A percentile compares a stretch with the other conserved stretches of the same genome.
These are phyloP conservation scores for Drosophila gaucha DNA, from an alignment of 2,888 invertebrate genomes.

Conservation along the genomic window DNA sequence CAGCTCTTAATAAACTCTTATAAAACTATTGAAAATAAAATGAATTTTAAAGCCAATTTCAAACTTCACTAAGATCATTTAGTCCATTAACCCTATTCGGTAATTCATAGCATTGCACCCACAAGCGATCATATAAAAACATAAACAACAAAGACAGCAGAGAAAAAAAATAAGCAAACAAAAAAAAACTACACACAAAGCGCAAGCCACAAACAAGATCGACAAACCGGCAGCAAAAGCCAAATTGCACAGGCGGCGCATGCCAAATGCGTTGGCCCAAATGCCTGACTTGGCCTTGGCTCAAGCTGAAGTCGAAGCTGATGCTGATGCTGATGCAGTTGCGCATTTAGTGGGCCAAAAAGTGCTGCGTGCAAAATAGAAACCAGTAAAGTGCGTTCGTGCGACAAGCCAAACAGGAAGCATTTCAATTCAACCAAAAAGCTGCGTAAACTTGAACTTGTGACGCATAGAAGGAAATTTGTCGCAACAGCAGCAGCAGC, in stretches of 20 bases:
- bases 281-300: slow-evolving; percentile 50
- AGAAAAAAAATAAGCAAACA: slow-evolving; percentile 1
- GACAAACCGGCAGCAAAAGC: slow-evolving; percentile 48
- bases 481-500: slow-evolving; percentile 32
- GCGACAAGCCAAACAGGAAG: slow-evolving; percentile 56
- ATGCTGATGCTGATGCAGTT: slow-evolving; percentile 9
- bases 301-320: not conserved
- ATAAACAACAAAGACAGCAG: slow-evolving; percentile 34
- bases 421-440: slow-evolving; percentile 14
- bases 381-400: slow-evolving; percentile 64
- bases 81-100: slow-evolving; percentile 70
- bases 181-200: slow-evolving; percentile 12
- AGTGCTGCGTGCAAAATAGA: slow-evolving; percentile 36
- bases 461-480: slow-evolving; percentile 31
- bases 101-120: slow-evolving; percentile 62
- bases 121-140: slow-evolving; percentile 33
- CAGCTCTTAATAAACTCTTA: not conserved
- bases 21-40: slow-evolving; percentile 20
- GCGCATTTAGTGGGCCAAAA: slow-evolving; percentile 58
- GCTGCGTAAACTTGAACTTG: slow-evolving; percentile 75
- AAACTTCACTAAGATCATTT: slow-evolving; percentile 30
- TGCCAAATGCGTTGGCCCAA: slow-evolving; percentile 51
- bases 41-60: slow-evolving; percentile 12
- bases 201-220: slow-evolving; percentile 45
- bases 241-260: slow-evolving; percentile 14